These are phyloP conservation scores for Eudasyphora cyanicolor DNA, from an alignment of 2,888 invertebrate species.

Conservation along the genomic window DNA sequence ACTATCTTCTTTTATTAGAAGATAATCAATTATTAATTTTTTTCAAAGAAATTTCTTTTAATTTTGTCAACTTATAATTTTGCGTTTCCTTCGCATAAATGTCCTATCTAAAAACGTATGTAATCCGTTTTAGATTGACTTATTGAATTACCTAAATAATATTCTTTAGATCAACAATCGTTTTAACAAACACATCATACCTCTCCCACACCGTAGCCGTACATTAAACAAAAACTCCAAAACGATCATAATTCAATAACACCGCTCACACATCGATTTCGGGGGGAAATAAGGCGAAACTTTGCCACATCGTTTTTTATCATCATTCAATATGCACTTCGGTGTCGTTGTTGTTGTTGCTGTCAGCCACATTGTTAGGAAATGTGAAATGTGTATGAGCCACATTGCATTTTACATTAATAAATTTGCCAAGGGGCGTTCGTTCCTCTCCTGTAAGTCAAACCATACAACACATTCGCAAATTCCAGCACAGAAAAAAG, in stretches of 20 bases:
- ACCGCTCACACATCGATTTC: neutral
- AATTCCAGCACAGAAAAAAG: too few species aligned
- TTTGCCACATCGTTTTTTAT: constrained; percentile 63
- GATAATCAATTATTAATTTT: too few species aligned
- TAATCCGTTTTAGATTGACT: too few species aligned
- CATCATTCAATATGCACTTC: constrained; percentile 34
- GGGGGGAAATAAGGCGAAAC: constrained; percentile 60
- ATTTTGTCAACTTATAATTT: too few species aligned
- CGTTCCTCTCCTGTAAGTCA: neutral
- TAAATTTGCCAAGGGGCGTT: constrained; percentile 51
- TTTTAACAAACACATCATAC: neutral
- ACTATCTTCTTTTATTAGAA: too few species aligned
- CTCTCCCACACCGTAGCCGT: too few species aligned
- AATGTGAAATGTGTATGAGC: constrained; percentile 43
- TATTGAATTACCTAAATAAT: too few species aligned
- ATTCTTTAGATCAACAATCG: too few species aligned
- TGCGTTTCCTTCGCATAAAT: too few species aligned
- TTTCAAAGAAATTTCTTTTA: too few species aligned
- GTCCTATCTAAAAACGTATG: too few species aligned
- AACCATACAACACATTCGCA: neutral
- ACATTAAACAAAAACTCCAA: neutral
- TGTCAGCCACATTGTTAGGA: constrained; percentile 37
- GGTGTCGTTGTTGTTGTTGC: neutral
- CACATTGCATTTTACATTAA: constrained; percentile 3
- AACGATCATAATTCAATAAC: constrained; percentile 14